These are phyloP conservation scores for Amia ocellicauda DNA, from an alignment of 2,113 vertebrate species.

Conservation along the genomic window DNA sequence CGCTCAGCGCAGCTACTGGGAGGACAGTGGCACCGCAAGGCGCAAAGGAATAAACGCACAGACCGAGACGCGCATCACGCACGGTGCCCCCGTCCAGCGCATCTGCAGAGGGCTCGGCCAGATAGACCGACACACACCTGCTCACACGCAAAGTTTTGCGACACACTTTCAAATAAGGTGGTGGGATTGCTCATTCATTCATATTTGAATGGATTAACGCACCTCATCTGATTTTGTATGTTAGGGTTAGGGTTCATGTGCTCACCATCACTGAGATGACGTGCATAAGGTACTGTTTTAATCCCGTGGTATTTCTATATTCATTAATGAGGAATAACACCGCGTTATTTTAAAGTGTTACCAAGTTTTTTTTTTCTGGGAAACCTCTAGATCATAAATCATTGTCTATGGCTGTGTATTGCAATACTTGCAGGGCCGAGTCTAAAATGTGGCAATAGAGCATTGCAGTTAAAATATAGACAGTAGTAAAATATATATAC, in stretches of 20 bases:
- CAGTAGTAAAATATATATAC: no score
- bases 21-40: not conserved
- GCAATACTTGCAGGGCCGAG: no score
- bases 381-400: conserved; percentile 13
- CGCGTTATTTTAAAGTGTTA: conserved; percentile 18
- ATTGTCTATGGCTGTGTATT: not conserved
- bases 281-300: conserved; percentile 31
- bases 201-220: not conserved
- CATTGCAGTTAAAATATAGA: no score
- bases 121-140: conserved; percentile 10
- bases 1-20: conserved; percentile 19
- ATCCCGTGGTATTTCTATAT: conserved; percentile 17
- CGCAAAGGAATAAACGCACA: not conserved
- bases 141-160: no score
- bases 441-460: no score
- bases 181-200: not conserved
- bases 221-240: conserved; percentile 25
- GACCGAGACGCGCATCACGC: not conserved
- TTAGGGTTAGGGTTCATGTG: not conserved
- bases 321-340: conserved; percentile 22
- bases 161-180: no score
- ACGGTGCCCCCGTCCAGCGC: no score
- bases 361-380: conserved; percentile 28
- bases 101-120: not conserved
- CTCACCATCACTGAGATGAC: not conserved